Evolutionary conservation across 2,113 vertebrate genomes (phyloP).

Genomic region (Festucalex cinctus): DNA sequence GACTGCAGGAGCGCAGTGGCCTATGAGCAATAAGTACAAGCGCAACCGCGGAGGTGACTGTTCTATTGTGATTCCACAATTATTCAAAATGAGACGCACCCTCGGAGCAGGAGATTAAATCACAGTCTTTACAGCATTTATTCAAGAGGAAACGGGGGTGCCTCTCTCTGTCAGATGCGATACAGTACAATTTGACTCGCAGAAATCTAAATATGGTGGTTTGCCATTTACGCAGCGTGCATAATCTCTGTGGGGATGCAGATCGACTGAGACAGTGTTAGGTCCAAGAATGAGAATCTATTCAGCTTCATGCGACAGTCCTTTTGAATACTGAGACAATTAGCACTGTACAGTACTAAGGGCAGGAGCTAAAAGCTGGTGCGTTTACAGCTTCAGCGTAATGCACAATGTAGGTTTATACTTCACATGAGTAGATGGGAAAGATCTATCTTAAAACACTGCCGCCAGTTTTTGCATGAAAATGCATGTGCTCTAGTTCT

Average conservation of each 20-base stretch:
- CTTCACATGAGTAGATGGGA: slow-evolving; percentile 46
- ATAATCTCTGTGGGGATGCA: slow-evolving; percentile 46
- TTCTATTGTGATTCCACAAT: slow-evolving; percentile 21
- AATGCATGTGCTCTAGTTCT: slow-evolving; percentile 17
- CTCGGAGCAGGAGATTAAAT: slow-evolving; percentile 44
- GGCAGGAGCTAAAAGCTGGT: slow-evolving; percentile 42
- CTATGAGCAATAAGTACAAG: slow-evolving; percentile 29
- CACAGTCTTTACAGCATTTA: slow-evolving; percentile 42
- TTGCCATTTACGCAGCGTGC: slow-evolving; percentile 56
- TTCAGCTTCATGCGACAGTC: slow-evolving; percentile 54
- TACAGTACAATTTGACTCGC: slow-evolving; percentile 48
- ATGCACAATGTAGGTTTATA: slow-evolving; percentile 33
- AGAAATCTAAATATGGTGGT: slow-evolving; percentile 62
- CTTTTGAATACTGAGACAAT: slow-evolving; percentile 59
- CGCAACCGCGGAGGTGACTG: slow-evolving; percentile 21
- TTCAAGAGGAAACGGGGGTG: slow-evolving; percentile 46
- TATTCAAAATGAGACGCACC: slow-evolving; percentile 28
- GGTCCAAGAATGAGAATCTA: slow-evolving; percentile 60
- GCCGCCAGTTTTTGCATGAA: slow-evolving; percentile 14
- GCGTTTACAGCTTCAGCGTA: slow-evolving; percentile 35
- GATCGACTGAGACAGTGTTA: slow-evolving; percentile 56
- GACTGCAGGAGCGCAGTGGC: slow-evolving; percentile 24
- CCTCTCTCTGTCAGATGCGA: slow-evolving; percentile 46
- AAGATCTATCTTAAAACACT: slow-evolving; percentile 47
- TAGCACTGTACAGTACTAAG: slow-evolving; percentile 52